Conservation (phyloP, 1,140 invertebrate species). For the Caerostris darwini region DNA sequence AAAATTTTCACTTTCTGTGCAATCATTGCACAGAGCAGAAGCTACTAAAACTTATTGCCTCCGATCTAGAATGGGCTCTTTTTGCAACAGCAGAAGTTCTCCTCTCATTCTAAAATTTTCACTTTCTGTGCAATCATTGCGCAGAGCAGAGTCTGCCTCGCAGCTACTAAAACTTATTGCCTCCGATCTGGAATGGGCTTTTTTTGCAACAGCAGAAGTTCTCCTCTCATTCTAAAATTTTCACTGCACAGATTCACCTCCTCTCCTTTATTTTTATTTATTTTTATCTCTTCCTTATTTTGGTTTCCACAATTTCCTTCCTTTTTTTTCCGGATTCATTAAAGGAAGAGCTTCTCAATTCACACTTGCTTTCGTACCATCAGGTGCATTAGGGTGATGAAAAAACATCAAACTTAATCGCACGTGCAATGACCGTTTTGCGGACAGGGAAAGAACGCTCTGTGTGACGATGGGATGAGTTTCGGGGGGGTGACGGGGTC, state of each 20-base stretch:
- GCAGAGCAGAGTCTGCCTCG: not conserved
- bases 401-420: conserved; percentile 38
- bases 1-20: no score
- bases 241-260: not conserved
- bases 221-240: not conserved
- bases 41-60: not conserved
- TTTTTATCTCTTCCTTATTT: no score
- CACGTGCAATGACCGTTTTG: conserved; percentile 12
- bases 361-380: not conserved
- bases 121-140: no score
- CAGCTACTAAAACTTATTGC: not conserved
- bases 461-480: not conserved
- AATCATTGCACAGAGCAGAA: not conserved
- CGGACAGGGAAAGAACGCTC: not conserved
- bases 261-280: not conserved
- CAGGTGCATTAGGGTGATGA: conserved; percentile 35
- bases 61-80: conserved; percentile 10
- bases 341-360: not conserved
- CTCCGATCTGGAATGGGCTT: not conserved
- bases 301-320: no score
- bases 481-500: not conserved
- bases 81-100: no score
- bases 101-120: no score
- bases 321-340: conserved; percentile 22
- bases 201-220: no score